Evolutionary conservation across 2,888 invertebrate species (phyloP), one percentile per base, ranked within the genome.

Genomic region (Folsomia manolachei): DNA sequence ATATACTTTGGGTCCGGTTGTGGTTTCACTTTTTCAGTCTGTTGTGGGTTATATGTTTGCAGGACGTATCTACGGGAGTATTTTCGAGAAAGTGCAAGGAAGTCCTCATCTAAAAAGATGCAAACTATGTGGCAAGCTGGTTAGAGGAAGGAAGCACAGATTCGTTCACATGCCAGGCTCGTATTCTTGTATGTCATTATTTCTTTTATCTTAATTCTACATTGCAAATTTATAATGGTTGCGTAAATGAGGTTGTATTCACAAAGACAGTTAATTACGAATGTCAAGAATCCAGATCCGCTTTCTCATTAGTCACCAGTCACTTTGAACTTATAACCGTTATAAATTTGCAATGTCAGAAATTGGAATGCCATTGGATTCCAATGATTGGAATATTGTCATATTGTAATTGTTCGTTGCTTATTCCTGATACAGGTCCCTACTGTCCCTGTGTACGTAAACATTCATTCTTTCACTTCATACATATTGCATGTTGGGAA

Each of bases 61-160:
- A 80, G 80, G 80, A 71, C 78, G 80, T 56, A 80, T 80, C 72
- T 80, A 76, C 73, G 81, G 81, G 75, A 78, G 78, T 60, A 81
- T 81, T 63, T 81, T 81, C 75, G 81, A 81, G 75, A 81, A 81
- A 73, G 81, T 81, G 71, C 77, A 78, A 69, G 81, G 81, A 71
- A 79, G 79, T 62, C 81, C 81, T 39, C 81, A 81, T 74, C 75
- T 81, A 62, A 81, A 81, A 74, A 72, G 79, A 69, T 81, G 81
- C 72, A 81, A 81, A 78, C 74, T 81, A 71, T 81, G 81, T 73
- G 81, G 81, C 67, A 81, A 81, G 71, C 76, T 81, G 70, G 81
- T 81, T 74, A 76, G 70, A 70, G 70, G 70, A 25, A 19, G 63
- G 26, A 70, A 53, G 63, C 71, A 78, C 69, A 69, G 81, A 63